Evolutionary conservation across 2,113 vertebrate genomes (phyloP).

Genomic region (Chlorocebus sabaeus): DNA sequence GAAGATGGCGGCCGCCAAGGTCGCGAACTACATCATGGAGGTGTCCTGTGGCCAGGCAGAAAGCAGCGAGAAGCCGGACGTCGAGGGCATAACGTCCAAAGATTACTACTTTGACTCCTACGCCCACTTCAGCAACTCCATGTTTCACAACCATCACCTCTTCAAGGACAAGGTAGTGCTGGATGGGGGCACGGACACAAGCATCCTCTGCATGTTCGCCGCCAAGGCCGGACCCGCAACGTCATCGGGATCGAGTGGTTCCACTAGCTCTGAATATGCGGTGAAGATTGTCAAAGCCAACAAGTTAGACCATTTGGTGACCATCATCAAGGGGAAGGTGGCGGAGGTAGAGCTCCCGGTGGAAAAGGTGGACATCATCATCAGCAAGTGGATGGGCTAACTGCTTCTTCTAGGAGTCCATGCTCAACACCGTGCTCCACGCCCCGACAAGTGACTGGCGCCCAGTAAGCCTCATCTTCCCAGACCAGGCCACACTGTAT

Average conservation of each 20-base stretch:
- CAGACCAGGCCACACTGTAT: slow-evolving; percentile 92
- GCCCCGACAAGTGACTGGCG: slow-evolving; percentile 96
- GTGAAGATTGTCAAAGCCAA: slow-evolving; percentile 96
- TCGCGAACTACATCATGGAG: slow-evolving; percentile 81
- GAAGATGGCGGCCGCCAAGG: slow-evolving; percentile 80
- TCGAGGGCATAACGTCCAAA: slow-evolving; percentile 95
- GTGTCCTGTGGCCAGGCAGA: slow-evolving; percentile 86
- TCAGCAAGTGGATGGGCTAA: slow-evolving; percentile 98
- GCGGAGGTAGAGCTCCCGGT: slow-evolving; percentile 93
- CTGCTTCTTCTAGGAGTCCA: slow-evolving; percentile 95
- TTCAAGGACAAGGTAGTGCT: slow-evolving; percentile 88
- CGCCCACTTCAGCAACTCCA: slow-evolving; percentile 69
- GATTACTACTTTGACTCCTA: slow-evolving; percentile 97
- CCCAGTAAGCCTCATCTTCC: slow-evolving; percentile 94
- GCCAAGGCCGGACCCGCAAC: slow-evolving; percentile 93
- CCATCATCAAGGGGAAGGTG: slow-evolving; percentile 95
- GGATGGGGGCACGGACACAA: slow-evolving; percentile 93
- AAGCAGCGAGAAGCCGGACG: slow-evolving; percentile 89
- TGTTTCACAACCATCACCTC: too few relatives aligned
- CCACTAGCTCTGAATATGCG: slow-evolving; percentile 94
- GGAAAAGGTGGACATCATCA: slow-evolving; percentile 94
- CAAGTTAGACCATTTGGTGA: slow-evolving; percentile 93
- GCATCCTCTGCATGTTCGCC: slow-evolving; percentile 95
- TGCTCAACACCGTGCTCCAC: slow-evolving; percentile 95
- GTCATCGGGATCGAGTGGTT: slow-evolving; percentile 97